These are phyloP conservation scores for Tetragnatha montana DNA, from an alignment of 2,888 invertebrate genomes.

Conservation along the genomic window DNA sequence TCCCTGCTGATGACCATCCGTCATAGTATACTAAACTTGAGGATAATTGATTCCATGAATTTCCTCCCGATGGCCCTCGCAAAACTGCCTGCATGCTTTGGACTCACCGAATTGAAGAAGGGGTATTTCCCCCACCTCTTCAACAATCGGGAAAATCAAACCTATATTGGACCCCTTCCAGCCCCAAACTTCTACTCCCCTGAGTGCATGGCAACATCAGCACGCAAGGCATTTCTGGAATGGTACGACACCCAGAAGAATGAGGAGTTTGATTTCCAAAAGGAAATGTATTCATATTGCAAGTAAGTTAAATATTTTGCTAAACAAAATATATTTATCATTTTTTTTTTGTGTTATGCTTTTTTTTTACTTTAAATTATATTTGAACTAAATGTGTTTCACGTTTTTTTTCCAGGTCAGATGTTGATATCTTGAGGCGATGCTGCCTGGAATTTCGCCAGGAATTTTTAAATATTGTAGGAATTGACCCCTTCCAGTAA, in stretches of 20 bases:
- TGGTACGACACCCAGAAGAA: constrained; percentile 8
- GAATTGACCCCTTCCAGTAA: no score
- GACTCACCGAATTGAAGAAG: constrained; percentile 11
- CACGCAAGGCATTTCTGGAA: background rate
- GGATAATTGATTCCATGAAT: constrained; percentile 32
- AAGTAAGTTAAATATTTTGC: no score
- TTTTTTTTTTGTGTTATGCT: background rate
- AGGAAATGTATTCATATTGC: constrained; percentile 15
- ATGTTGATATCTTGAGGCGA: no score
- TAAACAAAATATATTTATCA: background rate
- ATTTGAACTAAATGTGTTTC: no score
- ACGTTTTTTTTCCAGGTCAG: no score
- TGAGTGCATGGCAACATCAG: constrained; percentile 1
- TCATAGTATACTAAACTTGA: background rate
- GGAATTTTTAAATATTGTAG: no score
- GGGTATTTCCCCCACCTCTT: constrained; percentile 43
- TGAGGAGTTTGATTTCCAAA: constrained; percentile 15
- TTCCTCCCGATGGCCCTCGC: constrained; percentile 28
- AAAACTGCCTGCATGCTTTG: constrained; percentile 33
- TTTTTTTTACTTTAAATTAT: no score
- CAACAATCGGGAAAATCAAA: constrained; percentile 27
- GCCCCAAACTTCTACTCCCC: background rate
- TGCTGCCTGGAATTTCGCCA: no score
- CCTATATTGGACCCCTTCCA: constrained; percentile 1
- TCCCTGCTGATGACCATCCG: constrained; percentile 26